Evolutionary conservation across 2,113 vertebrate genomes (phyloP).

Genomic region (Cyrtonyx montezumae): DNA sequence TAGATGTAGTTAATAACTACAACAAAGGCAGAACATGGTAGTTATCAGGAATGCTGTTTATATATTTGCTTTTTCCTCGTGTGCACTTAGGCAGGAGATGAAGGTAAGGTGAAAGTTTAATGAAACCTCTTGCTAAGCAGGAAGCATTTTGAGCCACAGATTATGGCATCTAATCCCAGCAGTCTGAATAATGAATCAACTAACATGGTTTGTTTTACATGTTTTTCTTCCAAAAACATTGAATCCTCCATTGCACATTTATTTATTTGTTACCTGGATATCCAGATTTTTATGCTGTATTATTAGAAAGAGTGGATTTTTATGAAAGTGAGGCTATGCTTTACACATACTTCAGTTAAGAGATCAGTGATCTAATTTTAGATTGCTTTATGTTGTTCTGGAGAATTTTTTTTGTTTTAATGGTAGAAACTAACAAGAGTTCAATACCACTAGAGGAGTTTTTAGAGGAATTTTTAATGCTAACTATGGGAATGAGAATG

Average conservation of each 20-base stretch:
- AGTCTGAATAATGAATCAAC: no score
- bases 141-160: background rate
- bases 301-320: background rate
- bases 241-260: background rate
- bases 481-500: background rate
- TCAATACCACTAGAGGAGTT: background rate
- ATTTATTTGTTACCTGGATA: background rate
- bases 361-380: background rate
- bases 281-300: background rate
- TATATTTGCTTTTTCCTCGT: background rate
- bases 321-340: background rate
- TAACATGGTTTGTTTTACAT: background rate
- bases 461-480: conserved; percentile 1
- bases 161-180: no score
- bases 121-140: background rate
- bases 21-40: background rate
- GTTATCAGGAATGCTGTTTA: background rate
- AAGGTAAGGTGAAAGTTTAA: background rate
- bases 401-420: background rate
- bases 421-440: background rate
- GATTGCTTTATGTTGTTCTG: background rate
- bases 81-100: background rate
- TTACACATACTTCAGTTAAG: background rate
- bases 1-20: background rate
- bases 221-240: background rate